Percentiles rank a stretch among this genome's conserved stretches.
Evolutionary conservation across 1,140 invertebrate genomes (phyloP).

Genomic region (Pogonus chalceus): DNA sequence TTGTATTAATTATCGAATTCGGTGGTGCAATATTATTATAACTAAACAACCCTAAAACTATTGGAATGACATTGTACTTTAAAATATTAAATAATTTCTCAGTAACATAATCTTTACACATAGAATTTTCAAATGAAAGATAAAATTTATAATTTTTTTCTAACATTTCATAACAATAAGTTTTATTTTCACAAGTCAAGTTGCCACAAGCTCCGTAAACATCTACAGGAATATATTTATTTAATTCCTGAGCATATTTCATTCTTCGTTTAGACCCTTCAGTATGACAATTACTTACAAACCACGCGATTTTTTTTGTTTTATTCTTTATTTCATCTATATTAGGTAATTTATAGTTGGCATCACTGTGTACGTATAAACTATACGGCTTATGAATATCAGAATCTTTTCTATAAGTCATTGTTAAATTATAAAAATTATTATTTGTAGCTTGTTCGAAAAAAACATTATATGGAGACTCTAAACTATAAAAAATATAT

Average conservation of each 20-base stretch:
- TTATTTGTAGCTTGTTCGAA: neutral
- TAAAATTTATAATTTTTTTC: neutral
- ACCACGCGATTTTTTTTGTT: neutral
- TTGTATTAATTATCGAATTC: neutral
- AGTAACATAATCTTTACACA: neutral
- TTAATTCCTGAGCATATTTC: neutral
- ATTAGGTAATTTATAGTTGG: neutral
- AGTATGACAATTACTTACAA: neutral
- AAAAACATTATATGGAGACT: neutral
- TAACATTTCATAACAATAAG: neutral
- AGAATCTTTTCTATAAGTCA: neutral
- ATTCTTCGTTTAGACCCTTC: neutral
- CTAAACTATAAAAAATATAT: conserved; percentile 3
- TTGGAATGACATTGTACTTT: neutral
- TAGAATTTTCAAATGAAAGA: neutral
- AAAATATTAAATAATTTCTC: neutral
- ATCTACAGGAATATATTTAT: neutral
- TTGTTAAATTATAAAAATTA: neutral
- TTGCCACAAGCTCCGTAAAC: neutral
- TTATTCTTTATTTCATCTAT: neutral
- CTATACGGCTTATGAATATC: neutral
- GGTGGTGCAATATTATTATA: neutral
- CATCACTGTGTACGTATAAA: neutral
- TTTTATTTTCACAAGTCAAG: neutral
- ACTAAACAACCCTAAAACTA: neutral